These are phyloP conservation scores for Sebastes glaucus DNA, from an alignment of 2,797 vertebrate species.

Conservation along the genomic window DNA sequence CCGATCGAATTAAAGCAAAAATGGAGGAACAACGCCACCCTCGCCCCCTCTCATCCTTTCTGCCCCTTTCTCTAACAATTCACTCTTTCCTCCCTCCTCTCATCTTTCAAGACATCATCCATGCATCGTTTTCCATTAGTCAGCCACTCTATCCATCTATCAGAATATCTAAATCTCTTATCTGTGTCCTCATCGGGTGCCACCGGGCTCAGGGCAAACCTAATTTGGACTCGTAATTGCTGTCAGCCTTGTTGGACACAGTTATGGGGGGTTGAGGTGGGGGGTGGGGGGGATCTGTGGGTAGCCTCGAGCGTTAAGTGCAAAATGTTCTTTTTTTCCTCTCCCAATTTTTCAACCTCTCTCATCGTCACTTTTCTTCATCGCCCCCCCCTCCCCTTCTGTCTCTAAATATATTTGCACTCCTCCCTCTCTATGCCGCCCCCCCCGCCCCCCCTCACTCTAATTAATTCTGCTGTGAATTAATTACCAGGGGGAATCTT, in stretches of 20 bases:
- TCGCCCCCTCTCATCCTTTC: neutral
- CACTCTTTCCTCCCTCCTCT: constrained; percentile 17
- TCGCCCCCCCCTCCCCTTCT: constrained; percentile 5
- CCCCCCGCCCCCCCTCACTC: neutral
- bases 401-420: constrained; percentile 53
- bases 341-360: neutral
- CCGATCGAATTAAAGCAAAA: constrained; percentile 56
- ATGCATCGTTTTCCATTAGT: constrained; percentile 57
- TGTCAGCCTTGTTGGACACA: constrained; percentile 47
- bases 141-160: constrained; percentile 37
- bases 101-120: constrained; percentile 46
- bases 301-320: neutral
- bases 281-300: neutral
- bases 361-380: constrained; percentile 10
- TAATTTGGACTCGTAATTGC: constrained; percentile 50
- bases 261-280: neutral
- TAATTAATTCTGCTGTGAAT: constrained; percentile 79
- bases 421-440: constrained; percentile 34
- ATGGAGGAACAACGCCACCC: neutral
- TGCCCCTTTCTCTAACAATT: neutral
- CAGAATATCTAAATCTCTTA: constrained; percentile 42
- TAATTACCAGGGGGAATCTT: constrained; percentile 72
- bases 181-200: constrained; percentile 40
- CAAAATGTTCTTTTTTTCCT: constrained; percentile 5
- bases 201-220: constrained; percentile 40